These are phyloP conservation scores for Clinocottus analis DNA, from an alignment of 2,113 vertebrate species.

Conservation along the genomic window DNA sequence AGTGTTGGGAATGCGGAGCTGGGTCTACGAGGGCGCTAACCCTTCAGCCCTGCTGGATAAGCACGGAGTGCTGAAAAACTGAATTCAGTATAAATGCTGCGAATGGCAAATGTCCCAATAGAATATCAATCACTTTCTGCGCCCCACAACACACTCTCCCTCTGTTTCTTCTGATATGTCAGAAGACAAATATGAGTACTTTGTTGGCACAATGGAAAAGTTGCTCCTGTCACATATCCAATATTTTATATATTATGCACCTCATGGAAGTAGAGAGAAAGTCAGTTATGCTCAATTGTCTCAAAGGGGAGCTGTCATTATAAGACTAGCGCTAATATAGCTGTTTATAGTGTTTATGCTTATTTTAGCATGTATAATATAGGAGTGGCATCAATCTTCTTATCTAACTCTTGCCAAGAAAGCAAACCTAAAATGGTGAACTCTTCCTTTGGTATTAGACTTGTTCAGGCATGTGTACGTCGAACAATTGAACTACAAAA, in stretches of 20 bases:
- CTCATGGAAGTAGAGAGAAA: background rate
- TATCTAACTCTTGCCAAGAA: background rate
- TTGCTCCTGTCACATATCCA: background rate
- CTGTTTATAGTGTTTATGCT: background rate
- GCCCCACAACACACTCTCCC: background rate
- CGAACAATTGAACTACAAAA: background rate
- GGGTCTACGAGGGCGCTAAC: slow-evolving; percentile 63
- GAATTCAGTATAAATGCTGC: slow-evolving; percentile 56
- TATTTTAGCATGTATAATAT: background rate
- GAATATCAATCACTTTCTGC: slow-evolving; percentile 73
- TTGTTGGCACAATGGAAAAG: background rate
- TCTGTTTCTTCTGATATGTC: background rate
- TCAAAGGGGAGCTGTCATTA: background rate
- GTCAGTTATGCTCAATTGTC: background rate
- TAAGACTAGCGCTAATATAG: background rate
- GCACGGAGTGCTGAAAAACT: slow-evolving; percentile 59
- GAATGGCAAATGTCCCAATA: slow-evolving; percentile 46
- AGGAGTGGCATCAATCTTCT: background rate
- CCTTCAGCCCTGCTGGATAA: slow-evolving; percentile 66
- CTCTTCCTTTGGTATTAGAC: background rate
- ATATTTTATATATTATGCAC: background rate
- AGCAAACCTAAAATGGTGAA: no score
- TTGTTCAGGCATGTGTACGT: background rate
- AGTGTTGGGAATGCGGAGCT: slow-evolving; percentile 70
- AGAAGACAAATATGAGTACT: background rate